Conservation (phyloP, 2,888 invertebrate genomes). For the Callyntrura sp. region DNA sequence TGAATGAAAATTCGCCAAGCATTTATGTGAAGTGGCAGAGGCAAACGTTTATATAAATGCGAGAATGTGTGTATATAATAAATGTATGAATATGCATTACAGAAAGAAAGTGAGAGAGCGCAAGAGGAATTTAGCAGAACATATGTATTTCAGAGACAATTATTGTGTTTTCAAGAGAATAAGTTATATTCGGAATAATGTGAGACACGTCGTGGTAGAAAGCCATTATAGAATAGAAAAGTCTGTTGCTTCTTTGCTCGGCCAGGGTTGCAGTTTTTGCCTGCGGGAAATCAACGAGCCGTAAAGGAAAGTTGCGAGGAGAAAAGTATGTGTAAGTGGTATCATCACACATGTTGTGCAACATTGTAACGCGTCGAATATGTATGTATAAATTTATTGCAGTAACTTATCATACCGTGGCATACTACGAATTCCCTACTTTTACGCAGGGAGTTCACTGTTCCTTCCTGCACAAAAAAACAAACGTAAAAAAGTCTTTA, state of each 20-base stretch:
- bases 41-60: neutral
- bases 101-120: no score
- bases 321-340: no score
- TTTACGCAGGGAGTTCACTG: no score
- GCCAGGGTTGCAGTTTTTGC: constrained; percentile 60
- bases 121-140: neutral
- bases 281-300: constrained; percentile 69
- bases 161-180: constrained; percentile 23
- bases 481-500: neutral
- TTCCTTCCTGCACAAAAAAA: neutral
- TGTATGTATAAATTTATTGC: constrained; percentile 37
- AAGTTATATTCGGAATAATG: neutral
- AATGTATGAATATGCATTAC: no score
- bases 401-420: constrained; percentile 7
- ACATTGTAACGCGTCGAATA: constrained; percentile 15
- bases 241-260: constrained; percentile 34
- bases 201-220: neutral
- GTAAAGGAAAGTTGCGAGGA: constrained; percentile 54
- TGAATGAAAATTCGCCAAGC: constrained; percentile 24
- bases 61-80: neutral
- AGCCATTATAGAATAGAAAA: neutral
- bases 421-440: no score
- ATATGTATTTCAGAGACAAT: neutral
- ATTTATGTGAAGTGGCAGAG: neutral
- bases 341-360: constrained; percentile 5